Base-by-base conservation (phyloP, 1,140 invertebrate species). In the Homalodisca vitripennis region DNA sequence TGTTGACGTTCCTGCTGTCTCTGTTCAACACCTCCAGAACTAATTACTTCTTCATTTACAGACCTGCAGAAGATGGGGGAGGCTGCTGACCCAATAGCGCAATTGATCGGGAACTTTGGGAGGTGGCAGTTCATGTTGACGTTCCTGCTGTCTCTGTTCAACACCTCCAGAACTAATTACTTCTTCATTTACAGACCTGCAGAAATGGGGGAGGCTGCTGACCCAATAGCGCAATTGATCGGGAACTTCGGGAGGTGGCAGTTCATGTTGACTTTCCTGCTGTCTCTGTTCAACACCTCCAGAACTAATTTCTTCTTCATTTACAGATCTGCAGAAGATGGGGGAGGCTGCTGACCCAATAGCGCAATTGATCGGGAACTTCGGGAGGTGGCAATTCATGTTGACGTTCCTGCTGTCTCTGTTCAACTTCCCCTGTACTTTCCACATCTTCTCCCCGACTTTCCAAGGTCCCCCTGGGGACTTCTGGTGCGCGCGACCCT, bases 161-260 rank as follows among this genome's bases (percentile, higher is more conserved):
- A 88, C 67, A 84, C 87, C 72, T 87, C 88, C 0, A 85, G 87
- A 0, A 87, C 88, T 29, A 88, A 87, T 82, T 87, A 89, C 75
- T 82, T 89, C 68, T 77, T 85, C 13, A n/a, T n/a, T 60, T 60
- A 6, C 55, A 60, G 55, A 60, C 55, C 47, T 34, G 3, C 13
- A 12, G 12, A 17, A 3, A 46, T 46, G 32, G 24, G 22, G 32
- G 63, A 46, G 20, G 10, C 62, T 14, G 27, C 63, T 2, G 66
- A 57, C 26, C 48, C 47, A 22, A 55, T 57, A 22, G 32, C 66
- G 13, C 34, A 80, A 30, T 80, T 81, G 1, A 81, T 87, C 76
- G 86, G 86, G 0, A 80, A 81, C 22, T 85, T 87, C 76, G 86
- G 86, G 2, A 75, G n/a, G n/a, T n/a, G n/a, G n/a, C n/a, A n/a